Evolutionary conservation across 2,888 invertebrate genomes (phyloP), one percentile per base, ranked within the genome.

Genomic region (Electrophaes corylata): DNA sequence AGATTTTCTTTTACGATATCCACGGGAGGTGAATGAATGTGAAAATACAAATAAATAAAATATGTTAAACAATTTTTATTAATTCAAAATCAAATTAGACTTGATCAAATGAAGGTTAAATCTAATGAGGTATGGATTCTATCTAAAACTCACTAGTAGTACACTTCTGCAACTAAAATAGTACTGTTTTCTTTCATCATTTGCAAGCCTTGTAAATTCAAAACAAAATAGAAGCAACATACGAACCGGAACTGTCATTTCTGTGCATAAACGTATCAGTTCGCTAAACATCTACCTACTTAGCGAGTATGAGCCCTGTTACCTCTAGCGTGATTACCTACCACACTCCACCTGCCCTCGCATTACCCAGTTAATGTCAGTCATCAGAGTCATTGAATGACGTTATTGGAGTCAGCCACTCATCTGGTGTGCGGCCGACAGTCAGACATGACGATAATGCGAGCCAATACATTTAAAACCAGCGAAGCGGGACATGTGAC

Each of bases 381-480:
- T 66, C 67, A 70, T 71, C 72, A 70, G 61, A 58, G 50, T 59
- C 64, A 60, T 66, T 50, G 51, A 60, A 60, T 60, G 43, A 55
- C 60, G 54, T 60, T 55, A 55, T 60, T 55, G 41, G 43, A 60
- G 55, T 31, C 57, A 56, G 10, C 26, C 65, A 55, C 65, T 71
- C 70, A 69, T 66, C 63, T 59, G 62, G 62, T 64, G 72, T 84
- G 81, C 66, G 67, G 67, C 53, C 67, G 81, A 79, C 82, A 80
- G 71, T 63, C 66, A 60, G 67, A 75, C 75, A 76, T 77, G 77
- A 70, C 71, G 81, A 78, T 81, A 79, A 83, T 80, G 72, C 75
- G 75, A 74, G 74, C 75, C 76, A 79, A 75, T 79, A 81, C 83
- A 82, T 85, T 87, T 82, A 83, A 85, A 86, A 76, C 69, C 85